Conservation (phyloP, 2,113 vertebrate genomes). For the Eira barbara region DNA sequence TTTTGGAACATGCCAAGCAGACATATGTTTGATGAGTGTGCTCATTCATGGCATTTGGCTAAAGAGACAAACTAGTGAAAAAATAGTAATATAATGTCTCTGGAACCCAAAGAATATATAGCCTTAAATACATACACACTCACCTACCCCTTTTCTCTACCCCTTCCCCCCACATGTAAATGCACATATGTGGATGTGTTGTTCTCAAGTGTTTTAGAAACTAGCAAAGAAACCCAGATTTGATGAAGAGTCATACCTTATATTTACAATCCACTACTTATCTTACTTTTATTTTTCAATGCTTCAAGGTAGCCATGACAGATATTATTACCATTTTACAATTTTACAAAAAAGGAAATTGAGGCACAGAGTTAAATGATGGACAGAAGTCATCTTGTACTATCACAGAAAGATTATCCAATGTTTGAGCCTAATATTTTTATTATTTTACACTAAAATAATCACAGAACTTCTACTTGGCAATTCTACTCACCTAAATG, state of each 20-base stretch:
- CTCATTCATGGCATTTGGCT: neutral
- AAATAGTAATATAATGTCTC: neutral
- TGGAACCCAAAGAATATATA: neutral
- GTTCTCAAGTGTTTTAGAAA: neutral
- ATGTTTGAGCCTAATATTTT: neutral
- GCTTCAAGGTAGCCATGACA: neutral
- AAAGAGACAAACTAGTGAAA: neutral
- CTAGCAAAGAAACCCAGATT: neutral
- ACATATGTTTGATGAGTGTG: neutral
- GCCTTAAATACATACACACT: neutral
- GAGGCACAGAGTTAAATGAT: neutral
- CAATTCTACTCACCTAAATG: neutral
- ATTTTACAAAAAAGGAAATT: neutral
- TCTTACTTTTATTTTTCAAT: neutral
- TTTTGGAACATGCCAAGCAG: neutral
- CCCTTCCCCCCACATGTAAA: neutral
- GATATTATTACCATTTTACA: neutral
- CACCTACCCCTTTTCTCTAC: accelerated
- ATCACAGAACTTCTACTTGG: neutral
- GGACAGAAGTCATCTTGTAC: neutral
- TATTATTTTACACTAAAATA: neutral
- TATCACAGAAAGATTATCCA: neutral
- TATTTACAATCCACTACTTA: neutral
- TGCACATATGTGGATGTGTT: neutral
- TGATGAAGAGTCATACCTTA: neutral